phyloP scores from a whole-genome alignment of 2,888 invertebrate species.

The Amiota communis region DNA sequence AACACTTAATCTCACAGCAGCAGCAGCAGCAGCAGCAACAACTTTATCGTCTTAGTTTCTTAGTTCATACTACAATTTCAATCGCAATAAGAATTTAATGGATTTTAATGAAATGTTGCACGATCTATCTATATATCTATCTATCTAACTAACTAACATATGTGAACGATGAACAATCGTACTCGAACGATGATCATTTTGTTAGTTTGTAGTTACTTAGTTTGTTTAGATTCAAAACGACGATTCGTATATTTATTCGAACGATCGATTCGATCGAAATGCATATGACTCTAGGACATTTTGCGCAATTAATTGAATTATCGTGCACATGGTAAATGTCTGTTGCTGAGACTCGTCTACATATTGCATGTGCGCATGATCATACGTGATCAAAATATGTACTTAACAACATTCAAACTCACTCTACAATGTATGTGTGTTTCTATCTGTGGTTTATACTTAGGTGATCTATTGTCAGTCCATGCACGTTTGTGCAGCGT shows the following conservation, averaged over 20 bases:
- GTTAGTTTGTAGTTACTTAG: constrained; percentile 50
- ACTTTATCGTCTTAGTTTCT: constrained; percentile 13
- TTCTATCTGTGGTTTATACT: not conserved
- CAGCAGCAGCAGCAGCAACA: not conserved
- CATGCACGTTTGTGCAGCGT: constrained; percentile 22
- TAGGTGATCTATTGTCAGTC: constrained; percentile 13
- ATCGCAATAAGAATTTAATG: constrained; percentile 67
- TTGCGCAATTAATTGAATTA: constrained; percentile 67
- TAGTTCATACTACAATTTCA: constrained; percentile 45
- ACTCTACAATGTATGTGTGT: not conserved
- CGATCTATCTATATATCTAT: constrained; percentile 47
- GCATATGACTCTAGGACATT: constrained; percentile 66
- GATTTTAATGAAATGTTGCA: constrained; percentile 66
- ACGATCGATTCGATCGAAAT: constrained; percentile 17
- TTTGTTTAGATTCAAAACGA: constrained; percentile 14
- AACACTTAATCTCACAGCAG: constrained; percentile 41
- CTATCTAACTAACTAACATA: too few species aligned
- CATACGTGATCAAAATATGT: constrained; percentile 17
- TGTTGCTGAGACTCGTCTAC: not conserved
- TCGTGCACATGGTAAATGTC: constrained; percentile 57
- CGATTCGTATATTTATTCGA: not conserved
- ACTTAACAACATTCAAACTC: not conserved
- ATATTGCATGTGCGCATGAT: constrained; percentile 16
- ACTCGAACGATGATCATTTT: constrained; percentile 9
- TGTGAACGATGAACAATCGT: too few species aligned